A percentile compares a stretch with the other conserved stretches of the same genome.
Conservation (phyloP, 1,140 invertebrate species). For the Portunus trituberculatus region DNA sequence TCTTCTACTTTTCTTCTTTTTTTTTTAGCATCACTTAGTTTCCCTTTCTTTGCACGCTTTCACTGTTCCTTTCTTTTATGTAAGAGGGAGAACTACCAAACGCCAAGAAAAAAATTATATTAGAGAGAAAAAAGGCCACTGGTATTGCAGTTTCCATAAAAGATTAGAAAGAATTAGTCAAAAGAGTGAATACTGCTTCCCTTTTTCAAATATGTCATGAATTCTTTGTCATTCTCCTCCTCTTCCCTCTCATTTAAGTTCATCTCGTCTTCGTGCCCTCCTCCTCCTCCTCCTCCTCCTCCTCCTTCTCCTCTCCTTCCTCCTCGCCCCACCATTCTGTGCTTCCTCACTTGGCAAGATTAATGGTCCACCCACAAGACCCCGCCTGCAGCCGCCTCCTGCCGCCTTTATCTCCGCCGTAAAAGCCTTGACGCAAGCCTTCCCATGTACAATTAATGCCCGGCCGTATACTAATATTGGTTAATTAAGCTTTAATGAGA, state of each 20-base stretch:
- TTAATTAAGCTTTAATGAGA: slow-evolving; percentile 24
- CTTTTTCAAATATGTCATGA: too few species aligned
- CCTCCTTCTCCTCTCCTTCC: neutral
- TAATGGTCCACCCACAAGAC: neutral
- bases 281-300: neutral
- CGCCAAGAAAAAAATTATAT: too few species aligned
- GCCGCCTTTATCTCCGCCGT: neutral
- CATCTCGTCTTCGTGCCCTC: neutral
- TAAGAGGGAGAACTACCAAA: too few species aligned
- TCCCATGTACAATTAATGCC: slow-evolving; percentile 12
- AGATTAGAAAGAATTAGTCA: too few species aligned
- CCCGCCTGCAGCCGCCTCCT: neutral
- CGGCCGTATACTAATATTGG: neutral
- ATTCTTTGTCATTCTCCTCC: neutral
- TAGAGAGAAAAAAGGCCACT: too few species aligned
- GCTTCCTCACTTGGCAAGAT: neutral
- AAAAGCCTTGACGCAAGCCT: neutral
- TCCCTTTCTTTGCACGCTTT: too few species aligned
- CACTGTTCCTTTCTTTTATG: too few species aligned
- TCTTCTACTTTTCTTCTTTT: neutral
- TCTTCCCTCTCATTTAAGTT: neutral
- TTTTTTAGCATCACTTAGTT: too few species aligned
- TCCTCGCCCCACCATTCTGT: neutral
- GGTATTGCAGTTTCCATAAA: too few species aligned
- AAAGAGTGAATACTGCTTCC: too few species aligned